phyloP scores from a whole-genome alignment of 1,140 invertebrate species.

The Drosophila dunni region DNA sequence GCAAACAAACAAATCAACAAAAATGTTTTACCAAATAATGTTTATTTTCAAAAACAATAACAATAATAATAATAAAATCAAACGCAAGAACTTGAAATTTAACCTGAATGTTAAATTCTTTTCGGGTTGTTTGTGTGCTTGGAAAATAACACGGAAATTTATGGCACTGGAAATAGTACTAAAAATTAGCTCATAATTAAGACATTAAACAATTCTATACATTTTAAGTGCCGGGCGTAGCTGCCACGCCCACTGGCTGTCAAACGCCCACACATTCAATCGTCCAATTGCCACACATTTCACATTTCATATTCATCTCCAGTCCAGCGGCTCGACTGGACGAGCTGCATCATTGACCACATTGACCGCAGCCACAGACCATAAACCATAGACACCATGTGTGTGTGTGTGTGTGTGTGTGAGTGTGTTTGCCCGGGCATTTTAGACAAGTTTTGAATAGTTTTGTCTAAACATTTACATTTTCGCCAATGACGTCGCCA shows the following conservation, averaged over 20 bases:
- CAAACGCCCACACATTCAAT: slow-evolving; percentile 14
- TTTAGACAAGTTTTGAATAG: slow-evolving; percentile 50
- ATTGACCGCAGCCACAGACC: slow-evolving; percentile 32
- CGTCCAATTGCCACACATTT: slow-evolving; percentile 18
- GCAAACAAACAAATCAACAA: not conserved
- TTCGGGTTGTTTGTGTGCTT: slow-evolving; percentile 12
- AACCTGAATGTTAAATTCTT: slow-evolving; percentile 2
- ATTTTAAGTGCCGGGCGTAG: slow-evolving; percentile 52
- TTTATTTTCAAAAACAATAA: slow-evolving; percentile 28
- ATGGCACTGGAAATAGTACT: slow-evolving; percentile 50
- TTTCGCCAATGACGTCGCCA: slow-evolving; percentile 72
- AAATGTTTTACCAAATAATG: slow-evolving; percentile 22
- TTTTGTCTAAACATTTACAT: slow-evolving; percentile 81
- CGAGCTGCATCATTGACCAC: slow-evolving; percentile 42
- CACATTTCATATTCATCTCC: slow-evolving; percentile 35
- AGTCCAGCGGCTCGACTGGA: slow-evolving; percentile 23
- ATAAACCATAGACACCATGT: slow-evolving; percentile 7
- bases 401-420: slow-evolving; percentile 18
- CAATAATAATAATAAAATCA: slow-evolving; percentile 5
- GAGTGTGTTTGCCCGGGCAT: slow-evolving; percentile 34
- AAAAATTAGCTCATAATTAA: slow-evolving; percentile 65
- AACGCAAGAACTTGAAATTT: slow-evolving; percentile 1
- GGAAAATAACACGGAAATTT: slow-evolving; percentile 24
- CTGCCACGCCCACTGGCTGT: slow-evolving; percentile 22
- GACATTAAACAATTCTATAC: slow-evolving; percentile 58